phyloP scores from a whole-genome alignment of 2,113 vertebrate species.

The Periophthalmus modestus region DNA sequence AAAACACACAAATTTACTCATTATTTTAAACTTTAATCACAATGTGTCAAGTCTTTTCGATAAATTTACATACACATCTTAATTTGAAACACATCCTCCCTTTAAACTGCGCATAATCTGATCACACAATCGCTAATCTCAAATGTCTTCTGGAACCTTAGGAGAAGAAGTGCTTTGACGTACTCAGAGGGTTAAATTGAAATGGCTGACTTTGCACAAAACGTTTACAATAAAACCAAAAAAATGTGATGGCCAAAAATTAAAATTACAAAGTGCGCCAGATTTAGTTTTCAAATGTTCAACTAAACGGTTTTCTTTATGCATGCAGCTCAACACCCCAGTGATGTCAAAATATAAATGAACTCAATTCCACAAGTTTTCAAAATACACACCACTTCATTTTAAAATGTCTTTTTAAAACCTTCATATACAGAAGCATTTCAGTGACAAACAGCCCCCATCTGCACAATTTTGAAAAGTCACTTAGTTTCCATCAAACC shows the following conservation, averaged over 20 bases:
- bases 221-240: constrained; percentile 59
- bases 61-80: constrained; percentile 36
- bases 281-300: constrained; percentile 89
- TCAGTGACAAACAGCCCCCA: constrained; percentile 87
- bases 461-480: constrained; percentile 85
- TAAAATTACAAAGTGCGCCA: constrained; percentile 84
- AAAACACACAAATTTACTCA: constrained; percentile 46
- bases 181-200: constrained; percentile 98
- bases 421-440: constrained; percentile 85
- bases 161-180: constrained; percentile 86
- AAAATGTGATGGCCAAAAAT: constrained; percentile 37
- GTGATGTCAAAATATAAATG: constrained; percentile 82
- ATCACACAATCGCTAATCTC: constrained; percentile 52
- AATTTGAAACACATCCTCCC: constrained; percentile 26
- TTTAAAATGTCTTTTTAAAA: constrained; percentile 75
- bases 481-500: constrained; percentile 51
- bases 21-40: constrained; percentile 30
- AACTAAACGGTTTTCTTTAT: constrained; percentile 92
- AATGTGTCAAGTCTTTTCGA: constrained; percentile 48
- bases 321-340: constrained; percentile 96
- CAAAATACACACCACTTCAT: constrained; percentile 94
- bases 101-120: background rate
- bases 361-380: constrained; percentile 89
- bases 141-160: constrained; percentile 75
- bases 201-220: constrained; percentile 88